A percentile compares a stretch with the other conserved stretches of the same genome.
Evolutionary conservation across 2,113 vertebrate species (phyloP).

Genomic region (Ranitomeya imitator): DNA sequence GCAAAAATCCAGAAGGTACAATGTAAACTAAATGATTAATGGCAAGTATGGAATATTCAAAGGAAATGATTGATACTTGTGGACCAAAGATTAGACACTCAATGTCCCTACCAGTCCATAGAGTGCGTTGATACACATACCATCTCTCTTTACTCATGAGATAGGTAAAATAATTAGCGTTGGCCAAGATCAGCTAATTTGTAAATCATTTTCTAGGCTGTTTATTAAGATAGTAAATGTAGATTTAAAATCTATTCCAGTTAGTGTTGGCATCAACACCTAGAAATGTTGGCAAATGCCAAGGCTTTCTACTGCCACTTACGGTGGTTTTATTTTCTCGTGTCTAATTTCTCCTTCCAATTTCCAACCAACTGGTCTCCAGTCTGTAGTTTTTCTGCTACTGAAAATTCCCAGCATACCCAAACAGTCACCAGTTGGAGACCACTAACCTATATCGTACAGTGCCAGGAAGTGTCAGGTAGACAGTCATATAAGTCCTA

Average conservation of each 20-base stretch:
- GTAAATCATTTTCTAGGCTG: background rate
- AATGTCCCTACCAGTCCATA: background rate
- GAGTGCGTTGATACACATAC: background rate
- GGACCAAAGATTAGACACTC: background rate
- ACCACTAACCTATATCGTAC: background rate
- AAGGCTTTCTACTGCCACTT: background rate
- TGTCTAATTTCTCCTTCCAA: background rate
- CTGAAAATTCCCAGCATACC: background rate
- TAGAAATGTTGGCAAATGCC: background rate
- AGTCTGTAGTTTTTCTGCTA: background rate
- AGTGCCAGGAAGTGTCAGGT: background rate
- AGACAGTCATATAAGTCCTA: background rate
- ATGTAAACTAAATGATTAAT: background rate
- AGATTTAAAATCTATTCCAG: no score
- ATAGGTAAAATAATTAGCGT: background rate
- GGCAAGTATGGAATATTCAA: background rate
- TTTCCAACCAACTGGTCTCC: background rate
- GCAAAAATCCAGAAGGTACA: background rate
- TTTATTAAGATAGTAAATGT: background rate
- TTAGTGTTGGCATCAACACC: background rate
- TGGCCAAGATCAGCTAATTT: background rate
- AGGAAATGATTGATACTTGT: background rate
- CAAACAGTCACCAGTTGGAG: background rate
- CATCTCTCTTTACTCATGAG: background rate
- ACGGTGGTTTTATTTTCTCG: background rate